Percentiles rank a stretch among this genome's conserved stretches.
Evolutionary conservation across 2,797 vertebrate genomes (phyloP).

Genomic region (Tolypeutes matacus): DNA sequence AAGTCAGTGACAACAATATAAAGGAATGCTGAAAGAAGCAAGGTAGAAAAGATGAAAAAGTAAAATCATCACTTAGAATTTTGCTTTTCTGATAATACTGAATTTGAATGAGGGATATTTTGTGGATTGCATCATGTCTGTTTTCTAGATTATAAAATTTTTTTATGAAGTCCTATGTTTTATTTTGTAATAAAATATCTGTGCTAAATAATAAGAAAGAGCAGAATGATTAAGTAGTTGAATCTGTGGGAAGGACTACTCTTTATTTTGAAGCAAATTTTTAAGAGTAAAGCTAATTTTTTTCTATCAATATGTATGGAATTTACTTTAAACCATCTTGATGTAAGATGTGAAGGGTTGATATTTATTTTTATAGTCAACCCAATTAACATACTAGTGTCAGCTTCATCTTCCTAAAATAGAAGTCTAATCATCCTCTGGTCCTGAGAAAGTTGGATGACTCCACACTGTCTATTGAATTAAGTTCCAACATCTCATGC

Average conservation of each 20-base stretch:
- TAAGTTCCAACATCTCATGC: neutral
- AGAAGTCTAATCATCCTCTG: neutral
- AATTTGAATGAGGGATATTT: neutral
- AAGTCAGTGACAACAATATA: neutral
- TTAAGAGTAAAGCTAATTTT: neutral
- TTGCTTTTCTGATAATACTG: neutral
- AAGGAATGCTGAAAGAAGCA: neutral
- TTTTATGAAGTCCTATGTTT: neutral
- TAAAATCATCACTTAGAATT: neutral
- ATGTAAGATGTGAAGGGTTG: neutral
- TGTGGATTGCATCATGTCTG: neutral
- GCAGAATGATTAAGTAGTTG: neutral
- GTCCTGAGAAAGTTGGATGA: neutral
- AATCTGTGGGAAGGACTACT: neutral
- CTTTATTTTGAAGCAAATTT: slow-evolving; percentile 25
- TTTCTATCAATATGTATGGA: neutral
- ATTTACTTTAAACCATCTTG: neutral
- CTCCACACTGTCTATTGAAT: neutral
- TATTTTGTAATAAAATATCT: neutral
- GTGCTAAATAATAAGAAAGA: neutral
- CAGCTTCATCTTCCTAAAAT: neutral
- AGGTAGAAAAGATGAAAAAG: neutral
- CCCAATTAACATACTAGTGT: neutral
- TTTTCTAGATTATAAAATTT: neutral
- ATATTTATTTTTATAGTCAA: neutral